Conservation (phyloP, 2,797 vertebrate genomes). For the Dendrocincla fuliginosa region DNA sequence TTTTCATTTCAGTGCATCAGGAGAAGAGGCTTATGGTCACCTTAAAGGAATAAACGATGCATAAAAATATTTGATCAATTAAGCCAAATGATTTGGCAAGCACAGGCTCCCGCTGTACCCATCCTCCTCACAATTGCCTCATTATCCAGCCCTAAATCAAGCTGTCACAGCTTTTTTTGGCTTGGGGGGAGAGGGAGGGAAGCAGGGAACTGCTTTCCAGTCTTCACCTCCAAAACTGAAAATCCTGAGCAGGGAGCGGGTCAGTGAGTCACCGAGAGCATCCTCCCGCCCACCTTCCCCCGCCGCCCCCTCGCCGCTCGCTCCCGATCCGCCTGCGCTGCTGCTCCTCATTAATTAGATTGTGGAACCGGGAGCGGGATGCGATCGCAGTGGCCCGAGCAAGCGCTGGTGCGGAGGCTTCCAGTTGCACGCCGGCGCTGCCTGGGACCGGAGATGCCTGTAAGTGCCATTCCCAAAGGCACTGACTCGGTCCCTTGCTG, state of each 20-base stretch:
- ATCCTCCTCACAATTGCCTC: slow-evolving; percentile 40
- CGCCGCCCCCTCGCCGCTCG: rapidly evolving
- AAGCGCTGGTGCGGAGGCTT: background rate
- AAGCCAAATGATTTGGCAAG: slow-evolving; percentile 50
- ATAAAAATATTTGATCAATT: slow-evolving; percentile 67
- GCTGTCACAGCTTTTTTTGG: slow-evolving; percentile 7
- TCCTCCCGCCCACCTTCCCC: background rate
- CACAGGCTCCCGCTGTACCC: slow-evolving; percentile 6
- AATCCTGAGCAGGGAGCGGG: background rate
- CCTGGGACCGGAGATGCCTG: rapidly evolving
- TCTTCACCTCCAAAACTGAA: background rate
- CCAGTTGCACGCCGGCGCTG: rapidly evolving
- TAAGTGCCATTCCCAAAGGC: rapidly evolving
- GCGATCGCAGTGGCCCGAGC: background rate
- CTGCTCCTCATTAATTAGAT: slow-evolving; percentile 28
- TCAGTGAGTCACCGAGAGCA: background rate
- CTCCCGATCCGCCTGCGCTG: background rate
- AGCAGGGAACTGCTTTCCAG: background rate
- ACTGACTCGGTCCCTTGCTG: rapidly evolving
- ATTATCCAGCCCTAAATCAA: slow-evolving; percentile 57
- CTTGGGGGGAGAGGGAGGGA: background rate
- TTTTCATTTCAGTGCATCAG: background rate
- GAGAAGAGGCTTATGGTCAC: slow-evolving; percentile 1
- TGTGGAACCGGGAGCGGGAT: background rate
- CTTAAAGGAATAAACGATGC: slow-evolving; percentile 51